Evolutionary conservation across 2,888 invertebrate species (phyloP).

Genomic region (Mythimna ferrago): DNA sequence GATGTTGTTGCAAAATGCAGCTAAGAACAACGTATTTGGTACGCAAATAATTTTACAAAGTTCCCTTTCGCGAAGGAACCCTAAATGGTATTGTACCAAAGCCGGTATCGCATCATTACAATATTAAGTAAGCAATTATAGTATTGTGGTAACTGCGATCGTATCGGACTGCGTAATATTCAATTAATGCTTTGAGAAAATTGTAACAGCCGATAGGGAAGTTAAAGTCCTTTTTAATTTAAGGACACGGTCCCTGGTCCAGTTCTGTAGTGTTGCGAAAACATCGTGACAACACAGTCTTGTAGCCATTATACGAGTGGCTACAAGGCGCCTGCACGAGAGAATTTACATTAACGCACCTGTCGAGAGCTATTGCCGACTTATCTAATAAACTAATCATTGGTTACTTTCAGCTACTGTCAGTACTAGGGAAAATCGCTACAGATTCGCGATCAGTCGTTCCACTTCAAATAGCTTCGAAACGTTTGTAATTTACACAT

Average conservation of each 20-base stretch:
- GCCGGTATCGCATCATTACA: conserved; percentile 42
- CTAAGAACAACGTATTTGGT: conserved; percentile 15
- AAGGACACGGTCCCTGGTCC: conserved; percentile 75
- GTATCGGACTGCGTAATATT: conserved; percentile 75
- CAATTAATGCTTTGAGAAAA: conserved; percentile 75
- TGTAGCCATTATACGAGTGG: conserved; percentile 47
- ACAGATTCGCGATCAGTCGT: conserved; percentile 63
- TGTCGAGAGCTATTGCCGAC: conserved; percentile 66
- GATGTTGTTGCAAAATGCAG: conserved; percentile 46
- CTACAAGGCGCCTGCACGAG: conserved; percentile 47
- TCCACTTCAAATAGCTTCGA: conserved; percentile 46
- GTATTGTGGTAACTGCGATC: conserved; percentile 65
- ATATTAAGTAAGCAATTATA: conserved; percentile 62
- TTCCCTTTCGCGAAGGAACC: conserved; percentile 16
- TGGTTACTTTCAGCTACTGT: conserved; percentile 70
- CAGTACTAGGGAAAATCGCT: conserved; percentile 73
- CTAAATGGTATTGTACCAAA: conserved; percentile 43
- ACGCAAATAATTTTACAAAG: conserved; percentile 15
- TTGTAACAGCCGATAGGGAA: conserved; percentile 75
- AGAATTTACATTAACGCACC: conserved; percentile 82
- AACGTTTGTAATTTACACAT: conserved; percentile 51
- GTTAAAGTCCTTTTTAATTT: conserved; percentile 81
- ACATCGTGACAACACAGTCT: conserved; percentile 68
- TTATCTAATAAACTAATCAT: conserved; percentile 79
- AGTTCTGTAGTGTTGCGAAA: conserved; percentile 73